Conservation (phyloP, 2,888 invertebrate genomes). For the Unio delphinus region DNA sequence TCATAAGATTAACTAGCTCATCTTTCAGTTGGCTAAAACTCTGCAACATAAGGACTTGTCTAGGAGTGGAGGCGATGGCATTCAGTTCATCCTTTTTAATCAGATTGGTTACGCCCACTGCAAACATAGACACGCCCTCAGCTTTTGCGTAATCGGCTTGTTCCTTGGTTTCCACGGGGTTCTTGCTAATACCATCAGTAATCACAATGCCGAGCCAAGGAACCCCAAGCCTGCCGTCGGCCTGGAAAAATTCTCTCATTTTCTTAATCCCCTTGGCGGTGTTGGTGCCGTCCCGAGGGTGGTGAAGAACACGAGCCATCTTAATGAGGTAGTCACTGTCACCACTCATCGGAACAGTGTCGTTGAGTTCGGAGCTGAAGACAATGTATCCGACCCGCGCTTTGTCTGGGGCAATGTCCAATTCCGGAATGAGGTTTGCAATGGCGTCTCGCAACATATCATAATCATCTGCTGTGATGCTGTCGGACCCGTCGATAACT, state of each 20-base stretch:
- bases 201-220: slow-evolving; percentile 69
- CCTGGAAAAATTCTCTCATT: slow-evolving; percentile 38
- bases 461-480: slow-evolving; percentile 44
- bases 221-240: slow-evolving; percentile 42
- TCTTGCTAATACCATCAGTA: slow-evolving; percentile 70
- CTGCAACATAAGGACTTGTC: slow-evolving; percentile 38
- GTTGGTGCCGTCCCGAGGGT: slow-evolving; percentile 37
- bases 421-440: slow-evolving; percentile 33
- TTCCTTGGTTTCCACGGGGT: slow-evolving; percentile 53
- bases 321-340: slow-evolving; percentile 17
- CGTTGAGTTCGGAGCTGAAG: slow-evolving; percentile 31
- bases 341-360: slow-evolving; percentile 25
- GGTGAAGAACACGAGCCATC: slow-evolving; percentile 24
- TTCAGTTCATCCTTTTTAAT: slow-evolving; percentile 63
- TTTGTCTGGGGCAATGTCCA: slow-evolving; percentile 33
- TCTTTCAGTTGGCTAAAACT: slow-evolving; percentile 31
- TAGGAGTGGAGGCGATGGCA: slow-evolving; percentile 39
- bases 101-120: slow-evolving; percentile 67
- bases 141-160: slow-evolving; percentile 64
- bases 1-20: slow-evolving; percentile 24
- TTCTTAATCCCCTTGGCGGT: slow-evolving; percentile 39
- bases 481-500: slow-evolving; percentile 59
- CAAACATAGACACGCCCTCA: slow-evolving; percentile 68
- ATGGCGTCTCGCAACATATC: slow-evolving; percentile 36
- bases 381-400: slow-evolving; percentile 44